Evolutionary conservation across 2,113 vertebrate genomes (phyloP).

Genomic region (Colistium nudipinnis): DNA sequence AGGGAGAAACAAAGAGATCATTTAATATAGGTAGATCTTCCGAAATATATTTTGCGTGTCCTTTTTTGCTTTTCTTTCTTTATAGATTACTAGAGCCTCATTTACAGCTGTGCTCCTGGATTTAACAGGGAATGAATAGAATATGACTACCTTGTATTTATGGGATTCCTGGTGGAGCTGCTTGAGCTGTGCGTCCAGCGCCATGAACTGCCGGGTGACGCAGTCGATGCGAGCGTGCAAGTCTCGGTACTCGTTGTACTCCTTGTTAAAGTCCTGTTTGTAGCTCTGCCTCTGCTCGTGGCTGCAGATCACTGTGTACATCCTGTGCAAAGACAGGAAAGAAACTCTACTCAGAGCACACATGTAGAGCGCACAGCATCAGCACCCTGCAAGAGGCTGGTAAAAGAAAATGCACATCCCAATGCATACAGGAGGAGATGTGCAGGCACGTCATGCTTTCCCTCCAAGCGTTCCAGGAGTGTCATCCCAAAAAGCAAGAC

Average conservation of each 20-base stretch:
- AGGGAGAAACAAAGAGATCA: conserved; percentile 15
- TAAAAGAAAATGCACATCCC: too few species aligned
- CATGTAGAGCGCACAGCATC: neutral
- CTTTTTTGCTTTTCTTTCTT: neutral
- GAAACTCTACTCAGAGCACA: neutral
- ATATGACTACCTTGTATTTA: conserved; percentile 79
- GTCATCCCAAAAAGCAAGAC: too few species aligned
- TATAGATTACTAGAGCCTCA: too few species aligned
- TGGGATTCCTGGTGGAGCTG: conserved; percentile 85
- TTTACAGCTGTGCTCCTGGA: neutral
- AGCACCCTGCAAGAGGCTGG: too few species aligned
- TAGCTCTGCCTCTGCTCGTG: conserved; percentile 89
- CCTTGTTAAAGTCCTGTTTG: conserved; percentile 92
- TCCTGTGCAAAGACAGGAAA: conserved; percentile 73
- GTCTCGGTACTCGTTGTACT: conserved; percentile 91
- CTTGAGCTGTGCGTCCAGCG: conserved; percentile 88
- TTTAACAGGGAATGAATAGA: neutral
- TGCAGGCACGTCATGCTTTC: neutral
- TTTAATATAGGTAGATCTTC: neutral
- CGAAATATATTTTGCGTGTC: neutral
- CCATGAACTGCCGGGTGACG: conserved; percentile 88
- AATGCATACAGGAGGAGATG: too few species aligned
- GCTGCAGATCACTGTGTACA: conserved; percentile 84
- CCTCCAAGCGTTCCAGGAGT: neutral
- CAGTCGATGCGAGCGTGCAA: conserved; percentile 90